Conservation (phyloP, 2,113 vertebrate genomes). For the Taurulus bubalis region DNA sequence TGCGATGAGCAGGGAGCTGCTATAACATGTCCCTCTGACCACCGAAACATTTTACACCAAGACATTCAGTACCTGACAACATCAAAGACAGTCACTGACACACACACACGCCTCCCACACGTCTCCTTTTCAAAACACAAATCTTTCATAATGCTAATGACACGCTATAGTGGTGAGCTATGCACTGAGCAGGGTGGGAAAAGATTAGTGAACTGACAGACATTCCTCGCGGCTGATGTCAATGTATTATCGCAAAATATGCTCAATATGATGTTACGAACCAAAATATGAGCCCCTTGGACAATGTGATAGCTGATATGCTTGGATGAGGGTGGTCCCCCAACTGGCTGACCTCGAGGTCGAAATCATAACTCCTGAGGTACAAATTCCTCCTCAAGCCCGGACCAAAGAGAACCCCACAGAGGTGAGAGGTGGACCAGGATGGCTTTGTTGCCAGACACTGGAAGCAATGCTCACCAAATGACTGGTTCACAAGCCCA, state of each 20-base stretch:
- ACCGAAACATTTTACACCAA: conserved; percentile 48
- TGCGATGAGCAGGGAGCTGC: conserved; percentile 49
- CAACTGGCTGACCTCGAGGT: conserved; percentile 57
- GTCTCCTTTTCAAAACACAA: conserved; percentile 70
- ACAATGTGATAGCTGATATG: conserved; percentile 73
- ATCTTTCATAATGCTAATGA: conserved; percentile 64
- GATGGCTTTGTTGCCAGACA: conserved; percentile 53
- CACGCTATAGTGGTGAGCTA: conserved; percentile 47
- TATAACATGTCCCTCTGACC: conserved; percentile 53
- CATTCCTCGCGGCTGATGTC: conserved; percentile 82
- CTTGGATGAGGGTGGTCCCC: conserved; percentile 74
- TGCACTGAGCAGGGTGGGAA: conserved; percentile 63
- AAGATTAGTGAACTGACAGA: conserved; percentile 75
- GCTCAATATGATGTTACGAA: conserved; percentile 72
- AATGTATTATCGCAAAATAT: conserved; percentile 61
- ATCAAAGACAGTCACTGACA: conserved; percentile 71
- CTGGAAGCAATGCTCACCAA: conserved; percentile 37
- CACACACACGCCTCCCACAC: conserved; percentile 59
- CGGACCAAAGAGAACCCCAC: conserved; percentile 37
- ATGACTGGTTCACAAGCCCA: conserved; percentile 38
- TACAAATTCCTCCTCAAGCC: conserved; percentile 65
- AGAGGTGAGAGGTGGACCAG: conserved; percentile 59
- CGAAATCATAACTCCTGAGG: conserved; percentile 62
- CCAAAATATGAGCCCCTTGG: conserved; percentile 61
- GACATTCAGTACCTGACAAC: conserved; percentile 70